Base-by-base conservation (phyloP, 2,113 vertebrate genomes). In the Acrocephalus arundinaceus region DNA sequence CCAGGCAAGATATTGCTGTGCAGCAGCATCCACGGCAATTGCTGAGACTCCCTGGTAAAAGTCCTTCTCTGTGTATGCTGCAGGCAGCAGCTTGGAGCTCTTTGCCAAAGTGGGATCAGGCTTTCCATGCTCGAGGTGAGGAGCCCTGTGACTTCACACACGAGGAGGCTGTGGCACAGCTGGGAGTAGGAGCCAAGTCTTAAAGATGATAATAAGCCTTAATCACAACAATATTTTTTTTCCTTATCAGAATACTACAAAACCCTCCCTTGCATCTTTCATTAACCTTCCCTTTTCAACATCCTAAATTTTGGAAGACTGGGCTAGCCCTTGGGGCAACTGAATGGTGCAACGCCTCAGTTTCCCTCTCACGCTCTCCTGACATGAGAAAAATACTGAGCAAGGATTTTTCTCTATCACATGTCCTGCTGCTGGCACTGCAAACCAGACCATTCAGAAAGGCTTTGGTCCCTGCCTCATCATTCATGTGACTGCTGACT, bases 401-500 rank as follows among this genome's bases (percentile, higher is more conserved):
- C 76, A 71, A 90, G 91, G 82, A 23, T 45, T 92, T 95, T 91
- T 67, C 25, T 55, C 62, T 51, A 25, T 95, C 71, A 61, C 73
- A 70, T 66, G 59, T 79, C 91, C 66, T 66, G 93, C 92, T 96
- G 88, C 90, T 94, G 94, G 87, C 93, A 89, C 51, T 31, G 9
- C 7, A 9, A 93, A 87, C 75, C 75, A 88, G 73, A 6, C 61
- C 84, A 63, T 95, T 92, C 70, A 76, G 79, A 91, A 92, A 41
- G 87, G 87, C 89, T 80, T 95, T 77, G 55, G 55, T 66, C 66
- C 28, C 7, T 70, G 74, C 85, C 92, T 94, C 84, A 51, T 78
- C 46, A 28, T 89, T 90, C 96, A 95, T 82, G 85, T 97, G 96
- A 93, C 95, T 96, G 93, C 94, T 96, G 95, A 94, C 83, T 58